Evolutionary conservation across 92 coral and sea anemone genomes (phyloP).

Genomic region (Epizoanthus stellaris): DNA sequence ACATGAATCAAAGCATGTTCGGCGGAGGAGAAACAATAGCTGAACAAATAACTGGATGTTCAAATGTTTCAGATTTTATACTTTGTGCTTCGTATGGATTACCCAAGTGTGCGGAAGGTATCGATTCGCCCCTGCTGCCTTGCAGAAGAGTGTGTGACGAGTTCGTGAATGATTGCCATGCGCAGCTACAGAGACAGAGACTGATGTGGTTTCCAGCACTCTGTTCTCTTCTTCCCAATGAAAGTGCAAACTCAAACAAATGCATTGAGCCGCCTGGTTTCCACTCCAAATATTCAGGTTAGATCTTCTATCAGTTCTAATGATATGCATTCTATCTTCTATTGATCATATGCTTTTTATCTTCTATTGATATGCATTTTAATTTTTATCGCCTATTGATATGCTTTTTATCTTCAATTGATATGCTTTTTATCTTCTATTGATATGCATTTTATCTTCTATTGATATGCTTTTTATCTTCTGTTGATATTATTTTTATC

Average conservation of each 20-base stretch:
- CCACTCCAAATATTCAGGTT: slow-evolving; percentile 9
- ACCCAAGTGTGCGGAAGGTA: slow-evolving; percentile 19
- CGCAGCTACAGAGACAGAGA: background rate
- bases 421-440: too few species aligned
- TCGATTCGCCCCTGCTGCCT: background rate
- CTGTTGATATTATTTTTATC: too few species aligned
- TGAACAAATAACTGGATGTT: background rate
- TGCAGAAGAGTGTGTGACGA: slow-evolving; percentile 29
- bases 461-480: too few species aligned
- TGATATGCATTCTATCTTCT: too few species aligned
- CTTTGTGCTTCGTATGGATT: slow-evolving; percentile 25
- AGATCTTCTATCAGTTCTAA: background rate
- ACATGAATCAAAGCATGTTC: slow-evolving; percentile 25
- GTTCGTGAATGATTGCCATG: slow-evolving; percentile 14
- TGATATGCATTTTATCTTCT: too few species aligned
- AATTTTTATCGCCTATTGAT: too few species aligned
- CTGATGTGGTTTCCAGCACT: slow-evolving; percentile 18
- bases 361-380: too few species aligned
- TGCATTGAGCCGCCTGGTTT: slow-evolving; percentile 20
- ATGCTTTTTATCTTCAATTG: too few species aligned
- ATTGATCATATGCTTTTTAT: too few species aligned
- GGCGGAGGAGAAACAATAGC: slow-evolving; percentile 1
- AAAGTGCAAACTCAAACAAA: background rate
- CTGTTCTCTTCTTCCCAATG: slow-evolving; percentile 17
- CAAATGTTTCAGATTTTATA: slow-evolving; percentile 16